phyloP scores from a whole-genome alignment of 2,113 vertebrate species.

The Sceloporus undulatus region DNA sequence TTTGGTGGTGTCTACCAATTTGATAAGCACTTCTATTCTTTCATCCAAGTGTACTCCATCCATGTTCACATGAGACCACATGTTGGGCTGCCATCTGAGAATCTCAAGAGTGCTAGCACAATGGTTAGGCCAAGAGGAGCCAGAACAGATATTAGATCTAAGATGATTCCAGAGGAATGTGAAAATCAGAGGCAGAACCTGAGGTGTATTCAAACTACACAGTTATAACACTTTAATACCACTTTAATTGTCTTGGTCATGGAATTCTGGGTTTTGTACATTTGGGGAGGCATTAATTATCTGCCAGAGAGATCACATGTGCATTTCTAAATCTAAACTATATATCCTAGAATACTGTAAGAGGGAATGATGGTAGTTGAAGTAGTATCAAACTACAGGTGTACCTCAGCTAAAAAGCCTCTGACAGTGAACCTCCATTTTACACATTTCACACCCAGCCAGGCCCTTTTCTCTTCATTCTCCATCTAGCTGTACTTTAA shows the following conservation, averaged over 20 bases:
- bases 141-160: neutral
- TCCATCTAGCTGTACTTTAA: no score
- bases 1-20: no score
- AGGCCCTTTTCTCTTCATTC: no score
- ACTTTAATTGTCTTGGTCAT: no score
- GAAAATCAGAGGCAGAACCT: neutral
- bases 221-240: neutral
- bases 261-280: no score
- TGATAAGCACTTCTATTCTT: no score
- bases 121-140: neutral
- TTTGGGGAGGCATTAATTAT: no score
- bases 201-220: neutral
- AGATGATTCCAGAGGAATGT: neutral
- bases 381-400: no score
- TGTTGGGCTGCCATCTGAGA: neutral
- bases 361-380: no score
- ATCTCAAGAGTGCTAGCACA: neutral
- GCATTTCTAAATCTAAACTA: neutral
- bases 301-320: neutral
- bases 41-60: neutral
- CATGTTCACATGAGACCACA: neutral
- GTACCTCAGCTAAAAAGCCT: no score
- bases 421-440: no score
- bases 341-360: neutral
- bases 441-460: no score